Evolutionary conservation across 1,140 invertebrate species (phyloP).

Genomic region (Lamellibrachia luymesi): DNA sequence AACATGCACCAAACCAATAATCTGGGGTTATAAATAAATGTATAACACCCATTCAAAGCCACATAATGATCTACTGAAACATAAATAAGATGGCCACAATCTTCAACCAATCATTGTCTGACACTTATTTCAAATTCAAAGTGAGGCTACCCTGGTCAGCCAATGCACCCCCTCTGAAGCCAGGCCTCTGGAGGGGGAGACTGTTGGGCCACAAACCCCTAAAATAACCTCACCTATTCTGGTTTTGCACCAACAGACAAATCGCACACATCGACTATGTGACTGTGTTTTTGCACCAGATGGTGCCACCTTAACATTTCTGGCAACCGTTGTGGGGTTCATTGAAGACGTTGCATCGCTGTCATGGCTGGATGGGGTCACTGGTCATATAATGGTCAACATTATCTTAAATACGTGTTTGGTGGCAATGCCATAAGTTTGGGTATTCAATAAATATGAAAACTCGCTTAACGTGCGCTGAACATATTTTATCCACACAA

Average conservation of each 20-base stretch:
- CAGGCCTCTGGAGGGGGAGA: neutral
- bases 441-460: neutral
- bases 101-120: neutral
- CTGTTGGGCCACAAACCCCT: neutral
- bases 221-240: neutral
- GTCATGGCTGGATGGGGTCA: neutral
- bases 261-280: neutral
- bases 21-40: neutral
- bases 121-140: neutral
- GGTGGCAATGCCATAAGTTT: neutral
- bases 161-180: neutral
- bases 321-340: neutral
- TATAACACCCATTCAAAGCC: neutral
- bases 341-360: neutral
- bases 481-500: too few relatives aligned
- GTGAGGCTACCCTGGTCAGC: neutral
- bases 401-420: conserved; percentile 2
- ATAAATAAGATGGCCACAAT: neutral
- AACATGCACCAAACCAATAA: neutral
- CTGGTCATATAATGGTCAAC: neutral
- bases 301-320: neutral
- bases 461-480: too few relatives aligned
- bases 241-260: neutral
- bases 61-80: neutral
- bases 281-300: neutral